These are phyloP conservation scores for Hypocryptadius cinnamomeus DNA, from an alignment of 2,113 vertebrate genomes.

Conservation along the genomic window DNA sequence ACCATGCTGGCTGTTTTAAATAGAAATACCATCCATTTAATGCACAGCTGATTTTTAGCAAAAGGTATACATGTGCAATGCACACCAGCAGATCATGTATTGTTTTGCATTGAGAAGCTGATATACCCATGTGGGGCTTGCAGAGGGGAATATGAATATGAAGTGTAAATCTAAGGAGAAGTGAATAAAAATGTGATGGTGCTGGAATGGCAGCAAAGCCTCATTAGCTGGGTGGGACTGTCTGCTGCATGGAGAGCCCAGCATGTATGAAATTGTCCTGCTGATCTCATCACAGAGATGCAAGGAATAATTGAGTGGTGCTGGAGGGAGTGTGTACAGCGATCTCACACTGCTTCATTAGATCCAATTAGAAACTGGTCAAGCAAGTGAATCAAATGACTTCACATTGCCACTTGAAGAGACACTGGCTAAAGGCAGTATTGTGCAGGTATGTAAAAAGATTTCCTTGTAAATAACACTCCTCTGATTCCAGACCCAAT, in stretches of 20 bases:
- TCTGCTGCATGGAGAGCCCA: not conserved
- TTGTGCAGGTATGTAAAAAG: not conserved
- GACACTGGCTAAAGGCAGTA: not conserved
- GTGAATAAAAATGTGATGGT: not conserved
- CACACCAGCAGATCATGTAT: fast-evolving
- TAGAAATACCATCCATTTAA: not conserved
- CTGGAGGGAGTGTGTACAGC: not conserved
- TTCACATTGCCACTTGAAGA: not conserved
- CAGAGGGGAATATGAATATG: not conserved
- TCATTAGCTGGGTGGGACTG: not conserved
- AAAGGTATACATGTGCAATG: not conserved
- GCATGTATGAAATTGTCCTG: not conserved
- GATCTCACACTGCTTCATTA: not conserved
- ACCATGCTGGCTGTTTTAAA: not conserved
- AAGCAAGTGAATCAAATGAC: not conserved
- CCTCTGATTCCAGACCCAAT: not conserved
- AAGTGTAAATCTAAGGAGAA: not conserved
- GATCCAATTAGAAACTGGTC: not conserved
- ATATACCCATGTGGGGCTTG: not conserved
- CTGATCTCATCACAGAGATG: not conserved
- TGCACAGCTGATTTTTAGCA: not conserved
- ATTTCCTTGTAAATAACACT: not conserved
- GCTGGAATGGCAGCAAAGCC: not conserved
- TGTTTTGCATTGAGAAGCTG: not conserved
- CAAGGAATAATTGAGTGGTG: not conserved